Base-by-base conservation (phyloP, 1,140 invertebrate species). In the Drosophila ficusphila region DNA sequence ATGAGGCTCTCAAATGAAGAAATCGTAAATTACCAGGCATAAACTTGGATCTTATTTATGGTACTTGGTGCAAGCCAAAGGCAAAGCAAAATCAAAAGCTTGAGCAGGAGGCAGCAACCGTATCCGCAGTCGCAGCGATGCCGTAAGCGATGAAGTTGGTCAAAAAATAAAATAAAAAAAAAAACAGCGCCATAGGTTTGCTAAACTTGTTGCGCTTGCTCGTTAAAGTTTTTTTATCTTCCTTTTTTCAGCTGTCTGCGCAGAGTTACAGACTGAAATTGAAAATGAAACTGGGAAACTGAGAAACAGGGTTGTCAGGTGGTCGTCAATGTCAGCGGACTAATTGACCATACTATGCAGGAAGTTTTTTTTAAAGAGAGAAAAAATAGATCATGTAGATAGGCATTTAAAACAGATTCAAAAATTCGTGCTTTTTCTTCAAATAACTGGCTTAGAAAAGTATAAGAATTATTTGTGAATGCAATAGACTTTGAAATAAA, bases 91-190 rank as follows among this genome's bases (percentile, higher is more conserved):
- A 61, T 51, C 64, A 47, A 58, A 52, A 27, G 48, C 69, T 33
- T 39, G 39, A 49, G 41, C 61, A 67, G 54, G 31, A 57, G 54
- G 34, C 64, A 67, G 64, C 46, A 67, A 41, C 69, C 69, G 71
- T 62, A 62, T 52, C 38, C 71, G 29, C 56, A 73, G 58, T 36
- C 18, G 67, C 60, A 53, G n/a, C 41, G 76, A 86, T 85, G 81
- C 82, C 82, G 81, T 85, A 85, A 85, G 81, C 77, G 48, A 51
- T 67, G 46, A 85, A 73, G 86, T 90, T 76, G 85, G 82, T 78
- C 78, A 88, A 78, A 88, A 68, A 65, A 67, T 51, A 68, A 56
- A 57, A 52, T 52, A 64, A 54, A 19, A 11, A 2, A 44, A 29
- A 18, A 21, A 31, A 31, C 42, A 44, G 29, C 68, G 53, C 29